Evolutionary conservation across 1,140 invertebrate genomes (phyloP).

Genomic region (Zelostemma sp.): DNA sequence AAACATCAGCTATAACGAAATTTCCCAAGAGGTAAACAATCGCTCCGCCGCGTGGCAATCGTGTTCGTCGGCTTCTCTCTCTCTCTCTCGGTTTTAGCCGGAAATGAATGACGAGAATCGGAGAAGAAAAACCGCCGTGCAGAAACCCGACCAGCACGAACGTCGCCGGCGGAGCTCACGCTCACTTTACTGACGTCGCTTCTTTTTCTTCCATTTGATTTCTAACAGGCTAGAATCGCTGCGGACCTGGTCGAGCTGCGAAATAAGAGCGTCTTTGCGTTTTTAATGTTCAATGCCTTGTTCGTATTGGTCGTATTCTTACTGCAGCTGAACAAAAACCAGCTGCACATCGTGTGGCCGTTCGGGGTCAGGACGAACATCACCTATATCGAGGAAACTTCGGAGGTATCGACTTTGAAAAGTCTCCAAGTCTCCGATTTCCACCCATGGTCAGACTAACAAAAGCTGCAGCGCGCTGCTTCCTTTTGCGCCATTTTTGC

Average conservation of each 20-base stretch:
- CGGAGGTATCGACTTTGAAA: constrained; percentile 77
- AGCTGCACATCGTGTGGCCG: constrained; percentile 94
- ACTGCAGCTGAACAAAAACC: constrained; percentile 97
- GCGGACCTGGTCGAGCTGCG: constrained; percentile 91
- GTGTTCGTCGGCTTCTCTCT: constrained; percentile 12
- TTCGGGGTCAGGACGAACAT: constrained; percentile 95
- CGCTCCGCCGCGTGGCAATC: constrained; percentile 57
- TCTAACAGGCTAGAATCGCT: constrained; percentile 84
- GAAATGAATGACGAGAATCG: not conserved
- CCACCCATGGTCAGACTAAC: constrained; percentile 48
- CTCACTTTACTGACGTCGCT: constrained; percentile 44
- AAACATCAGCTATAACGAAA: constrained; percentile 91
- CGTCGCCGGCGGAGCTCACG: constrained; percentile 44
- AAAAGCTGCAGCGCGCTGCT: constrained; percentile 26
- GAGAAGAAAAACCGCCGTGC: constrained; percentile 7
- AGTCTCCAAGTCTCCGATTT: constrained; percentile 14
- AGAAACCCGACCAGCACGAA: constrained; percentile 20
- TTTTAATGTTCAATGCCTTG: constrained; percentile 99
- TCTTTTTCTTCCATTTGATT: constrained; percentile 37
- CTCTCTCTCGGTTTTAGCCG: not conserved
- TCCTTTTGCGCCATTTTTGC: no score
- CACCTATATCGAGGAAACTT: constrained; percentile 90
- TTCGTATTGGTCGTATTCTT: constrained; percentile 99
- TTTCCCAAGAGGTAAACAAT: constrained; percentile 86
- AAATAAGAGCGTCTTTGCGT: constrained; percentile 97